Conservation (phyloP, 2,888 invertebrate genomes). For the Octonoba sinensis region DNA sequence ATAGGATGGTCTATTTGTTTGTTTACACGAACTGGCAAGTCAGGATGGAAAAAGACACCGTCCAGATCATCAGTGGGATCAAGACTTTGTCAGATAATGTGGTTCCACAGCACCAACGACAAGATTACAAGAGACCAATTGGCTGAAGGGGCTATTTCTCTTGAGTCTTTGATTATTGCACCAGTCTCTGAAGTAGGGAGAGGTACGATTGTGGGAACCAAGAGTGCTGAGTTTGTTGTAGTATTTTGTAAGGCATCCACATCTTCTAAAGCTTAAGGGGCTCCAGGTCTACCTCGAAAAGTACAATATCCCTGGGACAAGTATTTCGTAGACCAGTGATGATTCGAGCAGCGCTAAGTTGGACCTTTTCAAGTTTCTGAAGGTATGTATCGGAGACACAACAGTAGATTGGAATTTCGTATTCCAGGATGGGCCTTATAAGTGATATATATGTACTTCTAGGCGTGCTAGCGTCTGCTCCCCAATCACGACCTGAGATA, state of each 20-base stretch:
- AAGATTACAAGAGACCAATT: not conserved
- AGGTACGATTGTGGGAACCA: not conserved
- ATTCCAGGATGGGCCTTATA: slow-evolving; percentile 12
- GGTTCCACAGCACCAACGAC: too few species aligned
- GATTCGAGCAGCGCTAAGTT: slow-evolving; percentile 1
- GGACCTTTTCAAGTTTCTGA: too few species aligned
- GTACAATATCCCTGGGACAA: slow-evolving; percentile 25
- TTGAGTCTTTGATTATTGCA: slow-evolving; percentile 5
- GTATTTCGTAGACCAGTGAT: not conserved
- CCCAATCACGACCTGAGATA: too few species aligned
- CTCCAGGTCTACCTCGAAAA: slow-evolving; percentile 1
- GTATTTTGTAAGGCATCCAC: too few species aligned
- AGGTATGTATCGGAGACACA: not conserved
- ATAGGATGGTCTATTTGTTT: too few species aligned
- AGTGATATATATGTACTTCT: slow-evolving; percentile 15
- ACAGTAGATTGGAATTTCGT: not conserved
- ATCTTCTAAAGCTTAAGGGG: too few species aligned
- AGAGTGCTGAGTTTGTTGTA: not conserved
- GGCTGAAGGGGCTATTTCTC: not conserved
- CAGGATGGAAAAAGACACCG: too few species aligned
- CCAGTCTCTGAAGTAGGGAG: not conserved
- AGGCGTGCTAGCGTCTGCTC: slow-evolving; percentile 3
- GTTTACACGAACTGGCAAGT: too few species aligned
- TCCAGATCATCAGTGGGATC: too few species aligned
- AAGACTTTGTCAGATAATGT: too few species aligned